phyloP scores from a whole-genome alignment of 1,140 invertebrate species.

The Drosophila kepulauana region DNA sequence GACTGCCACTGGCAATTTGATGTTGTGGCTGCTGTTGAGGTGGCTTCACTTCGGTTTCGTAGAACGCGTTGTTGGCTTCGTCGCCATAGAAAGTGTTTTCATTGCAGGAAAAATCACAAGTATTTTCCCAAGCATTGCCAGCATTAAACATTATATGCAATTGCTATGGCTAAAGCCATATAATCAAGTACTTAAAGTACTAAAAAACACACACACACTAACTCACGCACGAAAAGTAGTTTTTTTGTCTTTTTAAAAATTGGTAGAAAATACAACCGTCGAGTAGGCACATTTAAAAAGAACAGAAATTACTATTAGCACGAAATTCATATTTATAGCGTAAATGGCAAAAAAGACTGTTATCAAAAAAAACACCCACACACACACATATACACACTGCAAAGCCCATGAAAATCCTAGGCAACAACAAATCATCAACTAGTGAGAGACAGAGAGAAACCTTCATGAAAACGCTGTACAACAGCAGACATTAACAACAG shows the following conservation, averaged over 20 bases:
- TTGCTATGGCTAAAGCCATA: constrained; percentile 45
- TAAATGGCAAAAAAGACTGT: constrained; percentile 55
- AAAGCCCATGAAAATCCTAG: constrained; percentile 37
- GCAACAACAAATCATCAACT: constrained; percentile 15
- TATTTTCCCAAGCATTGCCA: constrained; percentile 59
- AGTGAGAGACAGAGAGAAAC: constrained; percentile 18
- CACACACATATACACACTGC: constrained; percentile 5
- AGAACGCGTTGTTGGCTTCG: constrained; percentile 42
- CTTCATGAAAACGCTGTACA: constrained; percentile 14
- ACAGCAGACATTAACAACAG: constrained; percentile 36
- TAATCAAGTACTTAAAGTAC: constrained; percentile 8
- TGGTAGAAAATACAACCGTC: constrained; percentile 34
- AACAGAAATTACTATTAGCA: constrained; percentile 70
- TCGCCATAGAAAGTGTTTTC: constrained; percentile 75
- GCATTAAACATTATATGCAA: constrained; percentile 63
- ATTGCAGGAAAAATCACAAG: constrained; percentile 59
- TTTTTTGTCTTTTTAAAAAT: constrained; percentile 3
- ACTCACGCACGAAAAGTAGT: constrained; percentile 10
- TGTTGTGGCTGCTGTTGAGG: constrained; percentile 41
- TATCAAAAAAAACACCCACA: constrained; percentile 16
- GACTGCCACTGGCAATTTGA: constrained; percentile 37
- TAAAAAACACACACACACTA: constrained; percentile 19
- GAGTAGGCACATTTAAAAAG: constrained; percentile 60
- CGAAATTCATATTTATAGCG: constrained; percentile 72
- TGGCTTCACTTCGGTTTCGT: constrained; percentile 54